Evolutionary conservation across 1,140 invertebrate species (phyloP).

Genomic region (Hormaphis cornu): DNA sequence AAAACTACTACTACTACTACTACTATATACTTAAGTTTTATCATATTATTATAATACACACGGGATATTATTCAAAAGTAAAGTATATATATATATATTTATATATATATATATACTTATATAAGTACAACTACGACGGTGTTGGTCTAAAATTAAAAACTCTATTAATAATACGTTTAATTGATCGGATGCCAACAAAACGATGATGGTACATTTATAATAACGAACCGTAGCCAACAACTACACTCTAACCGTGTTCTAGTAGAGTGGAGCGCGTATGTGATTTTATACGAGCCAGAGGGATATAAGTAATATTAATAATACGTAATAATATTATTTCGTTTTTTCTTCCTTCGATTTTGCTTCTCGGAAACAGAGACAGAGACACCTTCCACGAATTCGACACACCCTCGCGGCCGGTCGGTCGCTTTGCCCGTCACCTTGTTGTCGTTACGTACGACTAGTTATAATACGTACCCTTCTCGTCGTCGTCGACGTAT

Average conservation of each 20-base stretch:
- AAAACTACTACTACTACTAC: no score
- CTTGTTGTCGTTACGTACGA: neutral
- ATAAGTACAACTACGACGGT: neutral
- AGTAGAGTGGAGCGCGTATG: neutral
- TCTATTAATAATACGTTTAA: slow-evolving; percentile 27
- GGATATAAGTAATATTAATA: neutral
- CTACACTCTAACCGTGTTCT: neutral
- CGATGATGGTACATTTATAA: slow-evolving; percentile 26
- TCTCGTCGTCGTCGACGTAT: neutral
- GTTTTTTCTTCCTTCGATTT: neutral
- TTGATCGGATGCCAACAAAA: slow-evolving; percentile 24
- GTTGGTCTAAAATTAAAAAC: slow-evolving; percentile 27
- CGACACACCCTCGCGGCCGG: slow-evolving; percentile 24
- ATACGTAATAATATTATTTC: neutral
- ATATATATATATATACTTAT: neutral
- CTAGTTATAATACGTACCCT: neutral
- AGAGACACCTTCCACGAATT: slow-evolving; percentile 17
- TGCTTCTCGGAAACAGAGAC: neutral
- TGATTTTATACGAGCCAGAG: neutral
- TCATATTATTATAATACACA: no score
- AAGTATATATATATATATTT: no score
- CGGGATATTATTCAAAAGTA: neutral
- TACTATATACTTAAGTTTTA: no score
- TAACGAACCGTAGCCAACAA: slow-evolving; percentile 26
- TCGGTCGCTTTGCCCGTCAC: neutral